Conservation (phyloP, 2,888 invertebrate species). For the Ecliptopera silaceata region DNA sequence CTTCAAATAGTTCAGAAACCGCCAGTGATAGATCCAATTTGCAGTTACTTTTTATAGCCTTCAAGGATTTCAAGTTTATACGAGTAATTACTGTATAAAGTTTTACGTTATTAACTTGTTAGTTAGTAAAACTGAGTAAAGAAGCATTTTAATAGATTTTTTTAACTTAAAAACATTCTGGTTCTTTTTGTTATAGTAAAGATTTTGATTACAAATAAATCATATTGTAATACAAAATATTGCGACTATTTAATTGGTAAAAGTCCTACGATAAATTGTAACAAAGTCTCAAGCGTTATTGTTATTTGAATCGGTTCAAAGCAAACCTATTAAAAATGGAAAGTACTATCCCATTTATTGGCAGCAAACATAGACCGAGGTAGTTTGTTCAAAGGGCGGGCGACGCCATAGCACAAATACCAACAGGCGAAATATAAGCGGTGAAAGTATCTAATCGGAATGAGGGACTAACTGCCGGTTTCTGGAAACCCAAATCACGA, state of each 20-base stretch:
- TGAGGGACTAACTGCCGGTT: not conserved
- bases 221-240: no score
- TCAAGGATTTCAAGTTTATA: not conserved
- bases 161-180: not conserved
- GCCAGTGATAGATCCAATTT: constrained; percentile 9
- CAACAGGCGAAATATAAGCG: constrained; percentile 67
- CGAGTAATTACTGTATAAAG: not conserved
- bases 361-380: constrained; percentile 46
- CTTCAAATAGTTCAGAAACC: constrained; percentile 22
- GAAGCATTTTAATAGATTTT: not conserved
- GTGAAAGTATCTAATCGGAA: constrained; percentile 65
- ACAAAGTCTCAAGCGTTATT: not conserved
- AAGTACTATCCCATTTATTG: constrained; percentile 36
- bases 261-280: no score
- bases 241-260: no score
- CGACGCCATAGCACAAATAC: constrained; percentile 73
- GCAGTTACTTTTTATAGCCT: not conserved
- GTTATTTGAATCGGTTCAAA: not conserved
- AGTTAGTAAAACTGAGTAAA: not conserved
- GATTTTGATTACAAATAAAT: no score
- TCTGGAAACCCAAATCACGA: no score
- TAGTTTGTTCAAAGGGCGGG: constrained; percentile 56
- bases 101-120: not conserved
- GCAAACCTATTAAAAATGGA: constrained; percentile 18
- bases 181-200: no score